Conservation (phyloP, 1,140 invertebrate genomes). For the Heliconius eleuchia region DNA sequence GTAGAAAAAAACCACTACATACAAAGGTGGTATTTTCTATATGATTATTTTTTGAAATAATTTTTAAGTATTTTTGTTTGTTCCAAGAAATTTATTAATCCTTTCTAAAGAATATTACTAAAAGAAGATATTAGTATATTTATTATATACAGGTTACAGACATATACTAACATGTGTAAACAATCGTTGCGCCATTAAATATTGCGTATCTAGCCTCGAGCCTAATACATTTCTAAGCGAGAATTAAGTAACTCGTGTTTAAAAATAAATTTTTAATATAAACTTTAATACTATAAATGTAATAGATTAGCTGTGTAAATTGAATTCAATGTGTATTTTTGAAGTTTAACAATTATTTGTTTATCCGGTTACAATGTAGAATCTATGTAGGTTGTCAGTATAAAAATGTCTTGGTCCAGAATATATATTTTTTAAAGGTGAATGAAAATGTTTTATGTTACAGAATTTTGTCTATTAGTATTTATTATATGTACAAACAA, state of each 20-base stretch:
- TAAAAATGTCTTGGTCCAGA: not conserved
- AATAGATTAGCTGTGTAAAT: not conserved
- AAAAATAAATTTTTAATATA: not conserved
- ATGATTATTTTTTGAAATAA: not conserved
- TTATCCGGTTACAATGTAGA: not conserved
- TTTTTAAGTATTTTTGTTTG: not conserved
- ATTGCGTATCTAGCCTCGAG: conserved; percentile 12
- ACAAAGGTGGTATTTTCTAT: no score
- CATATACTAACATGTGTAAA: not conserved
- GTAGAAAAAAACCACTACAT: no score
- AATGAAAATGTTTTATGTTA: no score
- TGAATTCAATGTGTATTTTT: not conserved
- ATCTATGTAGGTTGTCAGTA: not conserved
- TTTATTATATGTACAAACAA: no score
- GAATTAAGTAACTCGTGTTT: conserved; percentile 6
- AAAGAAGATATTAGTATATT: not conserved
- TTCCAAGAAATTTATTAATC: not conserved
- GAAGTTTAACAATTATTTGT: not conserved
- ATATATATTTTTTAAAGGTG: no score
- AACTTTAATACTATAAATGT: not conserved
- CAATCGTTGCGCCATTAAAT: conserved; percentile 9
- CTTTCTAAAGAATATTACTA: not conserved
- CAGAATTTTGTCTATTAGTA: no score
- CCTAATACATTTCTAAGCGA: conserved; percentile 5
- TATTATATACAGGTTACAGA: not conserved